Conservation (phyloP, 2,888 invertebrate species). For the Callimorpha dominula region DNA sequence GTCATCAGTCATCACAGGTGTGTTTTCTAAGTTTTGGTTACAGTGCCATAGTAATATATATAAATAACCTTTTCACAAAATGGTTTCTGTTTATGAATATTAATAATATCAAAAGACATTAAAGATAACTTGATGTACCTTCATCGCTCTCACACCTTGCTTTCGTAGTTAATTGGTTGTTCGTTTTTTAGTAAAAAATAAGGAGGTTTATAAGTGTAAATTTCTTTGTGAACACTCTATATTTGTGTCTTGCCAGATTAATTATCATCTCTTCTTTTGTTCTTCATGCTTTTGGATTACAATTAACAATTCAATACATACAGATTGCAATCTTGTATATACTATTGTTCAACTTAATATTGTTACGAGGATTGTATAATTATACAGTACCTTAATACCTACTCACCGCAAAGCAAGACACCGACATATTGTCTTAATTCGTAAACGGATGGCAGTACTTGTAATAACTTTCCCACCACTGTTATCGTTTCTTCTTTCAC, state of each 20-base stretch:
- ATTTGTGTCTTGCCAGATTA: background rate
- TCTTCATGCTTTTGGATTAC: background rate
- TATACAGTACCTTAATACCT: background rate
- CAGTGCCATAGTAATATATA: background rate
- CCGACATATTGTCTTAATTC: constrained; percentile 76
- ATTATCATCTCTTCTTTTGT: background rate
- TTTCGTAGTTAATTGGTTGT: background rate
- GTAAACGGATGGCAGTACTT: constrained; percentile 55
- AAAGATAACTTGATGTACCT: background rate
- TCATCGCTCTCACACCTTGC: background rate
- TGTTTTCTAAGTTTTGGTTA: background rate
- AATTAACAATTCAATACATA: background rate
- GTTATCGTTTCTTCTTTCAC: constrained; percentile 50
- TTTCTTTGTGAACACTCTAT: background rate
- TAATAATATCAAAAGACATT: background rate
- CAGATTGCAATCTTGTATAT: background rate
- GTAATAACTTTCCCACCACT: constrained; percentile 49
- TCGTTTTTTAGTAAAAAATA: background rate
- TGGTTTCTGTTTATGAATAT: background rate
- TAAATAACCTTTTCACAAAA: background rate
- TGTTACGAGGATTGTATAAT: background rate
- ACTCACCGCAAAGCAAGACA: constrained; percentile 74
- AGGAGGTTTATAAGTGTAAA: background rate
- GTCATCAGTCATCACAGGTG: background rate
- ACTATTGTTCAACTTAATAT: background rate